These are phyloP conservation scores for Cryptocheilus praepositus DNA, from an alignment of 2,888 invertebrate species.

Conservation along the genomic window DNA sequence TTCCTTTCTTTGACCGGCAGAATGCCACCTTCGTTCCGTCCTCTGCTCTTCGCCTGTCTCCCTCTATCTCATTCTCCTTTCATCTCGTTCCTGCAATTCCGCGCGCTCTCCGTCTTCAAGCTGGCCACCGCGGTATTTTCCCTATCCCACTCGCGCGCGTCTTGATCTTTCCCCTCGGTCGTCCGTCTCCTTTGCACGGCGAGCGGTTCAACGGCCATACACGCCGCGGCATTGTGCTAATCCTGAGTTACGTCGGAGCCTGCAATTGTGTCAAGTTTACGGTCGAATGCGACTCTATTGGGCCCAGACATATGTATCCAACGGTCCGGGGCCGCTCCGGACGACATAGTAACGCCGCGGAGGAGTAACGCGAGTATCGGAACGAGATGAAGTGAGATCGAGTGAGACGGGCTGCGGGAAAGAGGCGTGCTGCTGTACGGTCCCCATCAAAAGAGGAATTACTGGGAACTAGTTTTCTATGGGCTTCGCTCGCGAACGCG, in stretches of 20 bases:
- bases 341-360: no score
- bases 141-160: constrained; percentile 3
- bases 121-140: background rate
- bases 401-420: constrained; percentile 6
- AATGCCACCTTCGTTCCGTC: constrained; percentile 8
- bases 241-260: constrained; percentile 53
- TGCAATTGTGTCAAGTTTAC: constrained; percentile 67
- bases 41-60: constrained; percentile 14
- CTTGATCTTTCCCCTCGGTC: constrained; percentile 6
- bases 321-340: constrained; percentile 18
- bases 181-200: constrained; percentile 16
- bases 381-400: background rate
- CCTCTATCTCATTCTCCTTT: constrained; percentile 14
- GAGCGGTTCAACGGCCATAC: no score
- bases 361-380: background rate
- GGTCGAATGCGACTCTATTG: constrained; percentile 60
- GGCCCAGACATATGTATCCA: constrained; percentile 33
- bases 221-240: constrained; percentile 46
- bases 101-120: background rate
- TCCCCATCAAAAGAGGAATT: constrained; percentile 52
- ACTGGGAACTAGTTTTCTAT: constrained; percentile 57
- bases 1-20: constrained; percentile 28
- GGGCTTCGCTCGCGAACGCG: constrained; percentile 32
- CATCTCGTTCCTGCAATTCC: constrained; percentile 13
- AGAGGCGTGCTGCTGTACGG: constrained; percentile 25